These are phyloP conservation scores for Sebastes trivittatus DNA, from an alignment of 2,797 vertebrate species.

Conservation along the genomic window DNA sequence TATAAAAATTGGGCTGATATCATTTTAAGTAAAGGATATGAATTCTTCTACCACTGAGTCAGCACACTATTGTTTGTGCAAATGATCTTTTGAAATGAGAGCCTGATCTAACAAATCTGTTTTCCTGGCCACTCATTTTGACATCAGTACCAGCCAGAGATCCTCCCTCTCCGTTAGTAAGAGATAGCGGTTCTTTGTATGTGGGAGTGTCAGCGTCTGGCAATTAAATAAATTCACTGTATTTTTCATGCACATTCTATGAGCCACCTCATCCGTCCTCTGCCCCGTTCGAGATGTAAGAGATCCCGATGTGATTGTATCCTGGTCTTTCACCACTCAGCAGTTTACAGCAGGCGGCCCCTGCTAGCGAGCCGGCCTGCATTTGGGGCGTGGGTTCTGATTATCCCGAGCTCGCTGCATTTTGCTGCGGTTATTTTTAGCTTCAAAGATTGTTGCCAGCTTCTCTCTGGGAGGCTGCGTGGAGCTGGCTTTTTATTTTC, in stretches of 20 bases:
- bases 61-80: background rate
- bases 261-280: slow-evolving; percentile 40
- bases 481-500: slow-evolving; percentile 37
- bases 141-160: slow-evolving; percentile 18
- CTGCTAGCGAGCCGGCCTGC: slow-evolving; percentile 24
- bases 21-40: background rate
- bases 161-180: slow-evolving; percentile 44
- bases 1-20: too few species aligned
- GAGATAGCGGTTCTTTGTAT: slow-evolving; percentile 16
- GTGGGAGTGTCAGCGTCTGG: slow-evolving; percentile 22
- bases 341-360: slow-evolving; percentile 56
- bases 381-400: slow-evolving; percentile 70
- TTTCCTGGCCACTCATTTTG: slow-evolving; percentile 38
- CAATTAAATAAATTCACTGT: background rate
- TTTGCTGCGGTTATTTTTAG: slow-evolving; percentile 77
- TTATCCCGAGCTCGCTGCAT: slow-evolving; percentile 72
- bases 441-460: slow-evolving; percentile 73
- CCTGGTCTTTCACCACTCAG: slow-evolving; percentile 72
- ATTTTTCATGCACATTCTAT: slow-evolving; percentile 39
- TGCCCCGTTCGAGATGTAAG: slow-evolving; percentile 43
- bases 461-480: slow-evolving; percentile 59
- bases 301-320: slow-evolving; percentile 70
- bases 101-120: slow-evolving; percentile 20
- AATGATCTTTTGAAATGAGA: background rate
- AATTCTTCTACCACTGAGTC: background rate